Percentiles rank a stretch among this genome's conserved stretches.
These are phyloP conservation scores for Mus spicilegus DNA, from an alignment of 2,113 vertebrate species.

Conservation along the genomic window DNA sequence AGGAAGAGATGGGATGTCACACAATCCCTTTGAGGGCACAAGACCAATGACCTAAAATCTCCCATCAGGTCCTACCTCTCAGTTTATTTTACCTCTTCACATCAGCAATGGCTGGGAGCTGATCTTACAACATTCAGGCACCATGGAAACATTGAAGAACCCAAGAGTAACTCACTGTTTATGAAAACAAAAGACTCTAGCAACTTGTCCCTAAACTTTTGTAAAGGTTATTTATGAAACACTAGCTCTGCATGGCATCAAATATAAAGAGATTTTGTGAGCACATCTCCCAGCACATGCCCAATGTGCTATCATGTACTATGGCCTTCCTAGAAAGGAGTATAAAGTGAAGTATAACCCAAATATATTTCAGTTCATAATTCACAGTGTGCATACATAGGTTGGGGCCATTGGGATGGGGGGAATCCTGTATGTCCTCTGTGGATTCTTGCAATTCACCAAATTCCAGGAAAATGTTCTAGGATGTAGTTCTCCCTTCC, in stretches of 20 bases:
- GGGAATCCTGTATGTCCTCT: not conserved
- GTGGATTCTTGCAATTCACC: not conserved
- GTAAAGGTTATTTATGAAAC: not conserved
- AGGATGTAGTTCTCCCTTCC: not conserved
- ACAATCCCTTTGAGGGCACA: not conserved
- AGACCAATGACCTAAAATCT: not conserved
- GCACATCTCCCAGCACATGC: not conserved
- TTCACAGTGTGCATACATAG: not conserved
- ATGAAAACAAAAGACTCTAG: not conserved
- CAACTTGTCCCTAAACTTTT: not conserved
- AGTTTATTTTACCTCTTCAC: not conserved
- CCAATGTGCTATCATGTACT: not conserved
- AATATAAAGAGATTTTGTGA: not conserved
- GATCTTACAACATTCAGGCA: not conserved
- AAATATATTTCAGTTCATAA: not conserved
- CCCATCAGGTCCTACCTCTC: not conserved
- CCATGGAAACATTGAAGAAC: not conserved
- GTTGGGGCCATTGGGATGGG: not conserved
- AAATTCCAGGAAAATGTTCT: not conserved
- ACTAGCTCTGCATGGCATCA: not conserved
- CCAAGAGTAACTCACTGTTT: not conserved
- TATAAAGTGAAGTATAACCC: not conserved
- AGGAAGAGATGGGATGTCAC: not conserved
- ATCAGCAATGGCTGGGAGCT: not conserved
- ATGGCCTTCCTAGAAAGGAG: not conserved